These are phyloP conservation scores for Butorides virescens DNA, from an alignment of 2,113 vertebrate genomes.

Conservation along the genomic window DNA sequence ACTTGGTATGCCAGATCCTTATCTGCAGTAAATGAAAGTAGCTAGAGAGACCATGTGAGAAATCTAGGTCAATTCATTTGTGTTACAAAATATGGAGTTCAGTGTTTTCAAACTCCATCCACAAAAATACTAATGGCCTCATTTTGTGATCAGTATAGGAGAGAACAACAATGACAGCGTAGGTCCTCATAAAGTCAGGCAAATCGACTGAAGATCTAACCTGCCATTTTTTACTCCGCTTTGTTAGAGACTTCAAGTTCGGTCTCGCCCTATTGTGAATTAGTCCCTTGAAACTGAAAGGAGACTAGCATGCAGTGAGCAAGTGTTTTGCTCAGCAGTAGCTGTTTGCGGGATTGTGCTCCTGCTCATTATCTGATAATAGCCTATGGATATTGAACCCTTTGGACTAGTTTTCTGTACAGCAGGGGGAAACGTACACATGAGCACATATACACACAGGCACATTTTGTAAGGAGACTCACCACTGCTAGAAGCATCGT, in stretches of 20 bases:
- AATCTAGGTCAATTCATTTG: neutral
- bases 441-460: neutral
- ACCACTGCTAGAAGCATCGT: slow-evolving; percentile 81
- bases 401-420: neutral
- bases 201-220: neutral
- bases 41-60: neutral
- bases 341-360: neutral
- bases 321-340: slow-evolving; percentile 16
- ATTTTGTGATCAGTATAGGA: neutral
- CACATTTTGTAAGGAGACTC: slow-evolving; percentile 55
- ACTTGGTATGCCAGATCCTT: neutral
- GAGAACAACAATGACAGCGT: neutral
- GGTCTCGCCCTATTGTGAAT: neutral
- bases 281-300: neutral
- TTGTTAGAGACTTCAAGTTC: neutral
- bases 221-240: neutral
- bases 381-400: neutral
- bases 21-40: neutral
- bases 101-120: neutral
- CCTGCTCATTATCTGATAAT: neutral
- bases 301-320: neutral
- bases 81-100: neutral
- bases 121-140: neutral
- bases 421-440: neutral
- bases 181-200: neutral